Conservation (phyloP, 2,797 vertebrate genomes). For the Fistularia commersonii region DNA sequence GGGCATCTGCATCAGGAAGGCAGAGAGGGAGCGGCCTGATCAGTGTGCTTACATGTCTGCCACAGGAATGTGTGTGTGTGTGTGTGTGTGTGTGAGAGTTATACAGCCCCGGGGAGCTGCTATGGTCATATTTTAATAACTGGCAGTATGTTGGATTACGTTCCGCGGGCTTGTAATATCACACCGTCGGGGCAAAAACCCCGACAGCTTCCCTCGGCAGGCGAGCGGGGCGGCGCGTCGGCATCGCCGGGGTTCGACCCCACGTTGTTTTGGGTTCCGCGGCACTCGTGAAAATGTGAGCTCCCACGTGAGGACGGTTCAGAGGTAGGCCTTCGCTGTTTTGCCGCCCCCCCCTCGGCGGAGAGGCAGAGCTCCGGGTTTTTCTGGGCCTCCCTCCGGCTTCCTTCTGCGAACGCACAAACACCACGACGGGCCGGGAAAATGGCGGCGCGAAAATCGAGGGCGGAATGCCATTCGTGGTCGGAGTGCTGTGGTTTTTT, state of each 20-base stretch:
- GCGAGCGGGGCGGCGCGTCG: constrained; percentile 42
- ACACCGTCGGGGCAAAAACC: constrained; percentile 63
- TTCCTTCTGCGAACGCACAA: constrained; percentile 67
- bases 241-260: constrained; percentile 63
- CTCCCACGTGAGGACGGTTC: constrained; percentile 76
- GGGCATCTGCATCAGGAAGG: constrained; percentile 18
- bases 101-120: constrained; percentile 64
- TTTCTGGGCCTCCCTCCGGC: constrained; percentile 71
- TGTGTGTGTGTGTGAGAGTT: constrained; percentile 51
- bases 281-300: constrained; percentile 74
- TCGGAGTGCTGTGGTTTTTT: constrained; percentile 55
- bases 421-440: constrained; percentile 65
- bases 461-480: constrained; percentile 66
- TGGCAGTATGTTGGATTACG: constrained; percentile 71
- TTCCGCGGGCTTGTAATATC: constrained; percentile 74
- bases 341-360: constrained; percentile 72
- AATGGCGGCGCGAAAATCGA: constrained; percentile 62
- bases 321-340: constrained; percentile 69
- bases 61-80: constrained; percentile 52
- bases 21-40: constrained; percentile 18
- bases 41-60: constrained; percentile 42
- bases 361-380: constrained; percentile 73
- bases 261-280: constrained; percentile 74
- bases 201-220: constrained; percentile 58
- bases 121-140: constrained; percentile 79